These are phyloP conservation scores for Actenoides lindsayi DNA, from an alignment of 2,113 vertebrate species.

Conservation along the genomic window DNA sequence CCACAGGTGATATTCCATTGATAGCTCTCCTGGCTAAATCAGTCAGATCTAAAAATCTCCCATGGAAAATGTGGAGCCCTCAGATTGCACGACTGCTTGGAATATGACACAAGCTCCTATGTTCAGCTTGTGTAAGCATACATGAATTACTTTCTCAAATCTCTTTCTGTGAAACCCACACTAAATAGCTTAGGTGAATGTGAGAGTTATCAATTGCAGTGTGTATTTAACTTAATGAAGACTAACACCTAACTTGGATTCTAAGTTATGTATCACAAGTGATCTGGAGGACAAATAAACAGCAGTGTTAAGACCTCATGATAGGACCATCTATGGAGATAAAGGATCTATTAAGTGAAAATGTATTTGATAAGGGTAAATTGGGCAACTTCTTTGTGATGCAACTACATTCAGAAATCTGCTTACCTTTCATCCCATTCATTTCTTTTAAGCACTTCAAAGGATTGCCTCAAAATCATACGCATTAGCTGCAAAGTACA, in stretches of 20 bases:
- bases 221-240: not conserved
- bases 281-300: not conserved
- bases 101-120: not conserved
- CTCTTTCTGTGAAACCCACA: not conserved
- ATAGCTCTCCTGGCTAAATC: not conserved
- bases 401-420: not conserved
- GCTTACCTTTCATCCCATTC: slow-evolving; percentile 86
- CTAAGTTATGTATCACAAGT: not conserved
- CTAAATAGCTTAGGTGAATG: not conserved
- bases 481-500: slow-evolving; percentile 82
- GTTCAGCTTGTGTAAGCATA: not conserved
- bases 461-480: slow-evolving; percentile 85
- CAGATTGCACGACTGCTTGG: not conserved
- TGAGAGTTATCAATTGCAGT: not conserved
- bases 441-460: slow-evolving; percentile 84
- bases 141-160: not conserved
- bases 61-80: not conserved
- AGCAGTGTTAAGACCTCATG: not conserved
- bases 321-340: not conserved
- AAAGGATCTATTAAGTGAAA: not conserved
- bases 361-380: not conserved
- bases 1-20: not conserved
- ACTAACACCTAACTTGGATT: not conserved
- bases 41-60: not conserved
- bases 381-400: not conserved